A percentile compares a stretch with the other conserved stretches of the same genome.
phyloP scores from a whole-genome alignment of 2,113 vertebrate genomes.

The Saimiri boliviensis region DNA sequence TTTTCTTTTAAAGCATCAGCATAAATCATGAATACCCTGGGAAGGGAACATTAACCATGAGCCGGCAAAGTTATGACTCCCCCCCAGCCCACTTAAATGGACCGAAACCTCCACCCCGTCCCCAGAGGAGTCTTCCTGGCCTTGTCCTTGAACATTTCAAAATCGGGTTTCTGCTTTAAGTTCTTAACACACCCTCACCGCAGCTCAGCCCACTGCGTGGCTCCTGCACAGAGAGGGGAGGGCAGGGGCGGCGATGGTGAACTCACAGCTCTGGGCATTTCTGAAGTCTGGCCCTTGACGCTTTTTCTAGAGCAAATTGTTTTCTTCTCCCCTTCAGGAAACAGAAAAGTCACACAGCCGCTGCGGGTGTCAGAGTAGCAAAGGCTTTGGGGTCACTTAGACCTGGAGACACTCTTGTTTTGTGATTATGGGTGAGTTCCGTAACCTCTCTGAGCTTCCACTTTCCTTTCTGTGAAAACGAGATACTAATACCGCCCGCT shows the following conservation, averaged over 20 bases:
- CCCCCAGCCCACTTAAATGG: background rate
- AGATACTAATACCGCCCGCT: too few relatives aligned
- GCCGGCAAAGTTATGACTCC: background rate
- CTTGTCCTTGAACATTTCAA: background rate
- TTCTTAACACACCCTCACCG: fast-evolving
- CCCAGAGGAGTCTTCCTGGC: background rate
- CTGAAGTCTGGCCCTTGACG: background rate
- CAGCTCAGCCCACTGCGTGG: background rate
- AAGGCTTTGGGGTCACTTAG: background rate
- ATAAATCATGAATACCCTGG: background rate
- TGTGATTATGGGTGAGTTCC: background rate
- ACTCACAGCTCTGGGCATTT: background rate
- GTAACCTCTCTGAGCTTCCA: background rate
- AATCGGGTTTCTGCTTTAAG: background rate
- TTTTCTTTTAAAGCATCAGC: background rate
- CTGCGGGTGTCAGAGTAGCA: background rate
- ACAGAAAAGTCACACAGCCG: background rate
- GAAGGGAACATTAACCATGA: background rate
- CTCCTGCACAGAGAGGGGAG: background rate
- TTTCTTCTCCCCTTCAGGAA: background rate
- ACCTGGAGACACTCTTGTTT: background rate
- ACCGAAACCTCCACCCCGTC: background rate
- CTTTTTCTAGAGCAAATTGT: background rate
- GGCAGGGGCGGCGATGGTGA: fast-evolving
- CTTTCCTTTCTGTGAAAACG: background rate